Evolutionary conservation across 2,888 invertebrate species (phyloP).

Genomic region (Auanema freiburgensis): DNA sequence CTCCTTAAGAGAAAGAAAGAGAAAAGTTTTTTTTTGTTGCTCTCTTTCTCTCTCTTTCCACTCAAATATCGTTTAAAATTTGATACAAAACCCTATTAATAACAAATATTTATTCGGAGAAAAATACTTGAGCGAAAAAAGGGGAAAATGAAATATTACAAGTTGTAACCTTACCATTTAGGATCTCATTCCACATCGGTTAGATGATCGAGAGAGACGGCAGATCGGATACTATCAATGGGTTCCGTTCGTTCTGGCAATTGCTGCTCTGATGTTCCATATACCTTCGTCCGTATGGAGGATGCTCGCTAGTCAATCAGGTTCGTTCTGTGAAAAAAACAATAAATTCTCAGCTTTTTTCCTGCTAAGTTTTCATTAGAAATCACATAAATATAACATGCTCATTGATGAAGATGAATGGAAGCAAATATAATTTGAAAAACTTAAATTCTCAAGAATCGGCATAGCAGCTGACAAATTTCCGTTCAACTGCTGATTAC

Average conservation of each 20-base stretch:
- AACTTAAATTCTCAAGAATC: not conserved
- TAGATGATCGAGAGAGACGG: conserved; percentile 64
- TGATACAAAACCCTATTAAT: not conserved
- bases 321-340: conserved; percentile 26
- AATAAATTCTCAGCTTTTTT: conserved; percentile 6
- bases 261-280: conserved; percentile 59
- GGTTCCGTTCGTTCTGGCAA: conserved; percentile 63
- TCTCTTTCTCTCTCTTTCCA: too few species aligned
- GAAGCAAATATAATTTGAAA: not conserved
- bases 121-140: not conserved
- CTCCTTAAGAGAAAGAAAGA: too few species aligned
- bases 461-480: too few species aligned
- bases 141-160: not conserved
- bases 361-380: not conserved
- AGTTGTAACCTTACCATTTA: conserved; percentile 27
- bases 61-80: not conserved
- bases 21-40: too few species aligned
- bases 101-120: conserved; percentile 2
- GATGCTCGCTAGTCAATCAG: conserved; percentile 61
- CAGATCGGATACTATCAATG: conserved; percentile 61
- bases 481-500: too few species aligned
- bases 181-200: conserved; percentile 64
- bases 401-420: not conserved
- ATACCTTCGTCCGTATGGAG: conserved; percentile 64
- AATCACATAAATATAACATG: conserved; percentile 1